Conservation (phyloP, 2,113 vertebrate species). For the Macquaria australasica region DNA sequence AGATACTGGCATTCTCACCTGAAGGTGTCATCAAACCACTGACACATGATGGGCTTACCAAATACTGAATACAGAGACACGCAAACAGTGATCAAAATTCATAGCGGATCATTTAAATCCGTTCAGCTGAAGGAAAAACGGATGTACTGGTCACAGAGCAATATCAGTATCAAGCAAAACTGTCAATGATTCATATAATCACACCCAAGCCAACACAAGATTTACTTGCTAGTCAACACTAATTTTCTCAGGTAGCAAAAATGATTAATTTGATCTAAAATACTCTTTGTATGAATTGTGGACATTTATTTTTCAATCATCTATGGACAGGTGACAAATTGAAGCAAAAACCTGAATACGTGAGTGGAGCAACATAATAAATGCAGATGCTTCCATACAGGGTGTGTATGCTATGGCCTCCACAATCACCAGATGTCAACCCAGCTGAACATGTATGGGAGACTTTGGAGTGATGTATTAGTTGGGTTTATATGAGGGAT, state of each 20-base stretch:
- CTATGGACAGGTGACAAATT: background rate
- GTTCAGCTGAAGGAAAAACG: background rate
- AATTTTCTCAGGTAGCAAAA: no score
- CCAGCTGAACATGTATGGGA: no score
- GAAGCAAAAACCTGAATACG: no score
- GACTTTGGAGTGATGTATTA: no score
- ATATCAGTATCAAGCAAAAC: background rate
- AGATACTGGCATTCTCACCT: background rate
- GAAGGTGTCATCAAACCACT: constrained; percentile 27
- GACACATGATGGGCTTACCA: constrained; percentile 6
- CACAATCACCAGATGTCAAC: no score
- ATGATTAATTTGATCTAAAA: background rate
- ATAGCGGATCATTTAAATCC: background rate
- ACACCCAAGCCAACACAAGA: background rate
- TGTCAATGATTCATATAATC: no score
- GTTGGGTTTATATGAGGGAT: no score
- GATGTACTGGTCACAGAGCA: background rate
- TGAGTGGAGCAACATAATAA: background rate
- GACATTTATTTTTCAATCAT: background rate
- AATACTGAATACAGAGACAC: background rate
- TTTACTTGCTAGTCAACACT: no score
- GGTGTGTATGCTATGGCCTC: no score
- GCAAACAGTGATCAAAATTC: constrained; percentile 12
- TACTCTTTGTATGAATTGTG: background rate
- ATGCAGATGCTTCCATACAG: background rate